Percentiles rank a stretch among this genome's conserved stretches.
Conservation (phyloP, 2,113 vertebrate genomes). For the Electrona antarctica region DNA sequence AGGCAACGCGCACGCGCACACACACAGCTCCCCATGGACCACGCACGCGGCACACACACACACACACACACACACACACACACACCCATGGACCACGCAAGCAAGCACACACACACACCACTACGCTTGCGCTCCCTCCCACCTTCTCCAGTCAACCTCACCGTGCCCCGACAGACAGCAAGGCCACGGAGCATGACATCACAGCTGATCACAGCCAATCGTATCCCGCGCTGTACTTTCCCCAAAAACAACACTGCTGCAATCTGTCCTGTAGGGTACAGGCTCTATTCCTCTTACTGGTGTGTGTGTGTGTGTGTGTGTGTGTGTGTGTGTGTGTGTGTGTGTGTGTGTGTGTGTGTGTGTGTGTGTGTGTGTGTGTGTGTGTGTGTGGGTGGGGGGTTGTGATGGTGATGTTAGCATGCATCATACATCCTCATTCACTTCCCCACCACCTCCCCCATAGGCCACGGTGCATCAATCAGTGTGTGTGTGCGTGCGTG, state of each 20-base stretch:
- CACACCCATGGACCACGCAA: neutral
- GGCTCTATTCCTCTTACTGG: conserved; percentile 37
- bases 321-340: too few relatives aligned
- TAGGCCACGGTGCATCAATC: neutral
- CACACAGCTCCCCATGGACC: too few relatives aligned
- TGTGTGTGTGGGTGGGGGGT: too few relatives aligned
- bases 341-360: too few relatives aligned
- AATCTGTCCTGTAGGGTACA: too few relatives aligned
- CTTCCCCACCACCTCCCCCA: too few relatives aligned
- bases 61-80: conserved; percentile 6
- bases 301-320: too few relatives aligned
- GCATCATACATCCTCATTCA: too few relatives aligned
- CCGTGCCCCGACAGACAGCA: conserved; percentile 19
- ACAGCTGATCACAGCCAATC: conserved; percentile 44
- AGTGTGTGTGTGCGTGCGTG: neutral
- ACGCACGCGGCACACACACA: neutral
- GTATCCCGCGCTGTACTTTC: conserved; percentile 24
- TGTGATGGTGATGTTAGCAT: too few relatives aligned
- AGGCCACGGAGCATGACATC: conserved; percentile 47
- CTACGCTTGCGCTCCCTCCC: neutral
- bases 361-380: too few relatives aligned
- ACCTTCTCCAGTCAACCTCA: neutral
- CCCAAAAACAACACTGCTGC: too few relatives aligned
- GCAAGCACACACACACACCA: neutral
- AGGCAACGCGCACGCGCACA: neutral